Percentiles rank a stretch among this genome's conserved stretches.
Conservation (phyloP, 1,140 invertebrate species). For the Drosophila biarmipes region DNA sequence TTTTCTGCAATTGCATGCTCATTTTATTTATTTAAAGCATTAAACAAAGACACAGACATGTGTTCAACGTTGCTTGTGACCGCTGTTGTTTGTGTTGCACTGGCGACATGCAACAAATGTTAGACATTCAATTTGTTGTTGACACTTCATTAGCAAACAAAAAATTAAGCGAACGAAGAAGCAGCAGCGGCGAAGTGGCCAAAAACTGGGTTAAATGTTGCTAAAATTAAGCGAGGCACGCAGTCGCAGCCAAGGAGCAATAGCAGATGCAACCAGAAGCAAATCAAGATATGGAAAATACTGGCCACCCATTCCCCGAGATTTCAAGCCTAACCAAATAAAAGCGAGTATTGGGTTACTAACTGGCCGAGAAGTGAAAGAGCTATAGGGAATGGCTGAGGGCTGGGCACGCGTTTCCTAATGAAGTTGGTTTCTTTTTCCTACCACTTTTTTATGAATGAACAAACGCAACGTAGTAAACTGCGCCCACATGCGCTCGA, state of each 20-base stretch:
- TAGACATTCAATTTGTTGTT: constrained; percentile 83
- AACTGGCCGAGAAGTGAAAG: constrained; percentile 18
- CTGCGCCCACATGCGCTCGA: constrained; percentile 61
- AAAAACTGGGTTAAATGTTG: constrained; percentile 77
- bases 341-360: constrained; percentile 72
- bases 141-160: constrained; percentile 81
- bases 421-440: constrained; percentile 46
- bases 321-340: constrained; percentile 67
- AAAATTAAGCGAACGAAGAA: constrained; percentile 62
- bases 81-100: constrained; percentile 36
- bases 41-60: constrained; percentile 78
- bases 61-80: constrained; percentile 37
- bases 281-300: constrained; percentile 8
- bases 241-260: not conserved
- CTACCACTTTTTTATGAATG: constrained; percentile 70
- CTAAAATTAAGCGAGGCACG: constrained; percentile 75
- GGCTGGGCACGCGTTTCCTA: constrained; percentile 50
- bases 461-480: constrained; percentile 48
- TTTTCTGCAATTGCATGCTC: constrained; percentile 51
- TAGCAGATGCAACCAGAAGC: constrained; percentile 49
- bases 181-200: constrained; percentile 34
- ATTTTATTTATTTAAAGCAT: constrained; percentile 81
- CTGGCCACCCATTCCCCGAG: not conserved
- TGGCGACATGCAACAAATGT: constrained; percentile 82
- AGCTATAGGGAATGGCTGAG: constrained; percentile 25